These are phyloP conservation scores for Bursaphelenchus okinawaensis DNA, from an alignment of 2,888 invertebrate genomes.

Conservation along the genomic window DNA sequence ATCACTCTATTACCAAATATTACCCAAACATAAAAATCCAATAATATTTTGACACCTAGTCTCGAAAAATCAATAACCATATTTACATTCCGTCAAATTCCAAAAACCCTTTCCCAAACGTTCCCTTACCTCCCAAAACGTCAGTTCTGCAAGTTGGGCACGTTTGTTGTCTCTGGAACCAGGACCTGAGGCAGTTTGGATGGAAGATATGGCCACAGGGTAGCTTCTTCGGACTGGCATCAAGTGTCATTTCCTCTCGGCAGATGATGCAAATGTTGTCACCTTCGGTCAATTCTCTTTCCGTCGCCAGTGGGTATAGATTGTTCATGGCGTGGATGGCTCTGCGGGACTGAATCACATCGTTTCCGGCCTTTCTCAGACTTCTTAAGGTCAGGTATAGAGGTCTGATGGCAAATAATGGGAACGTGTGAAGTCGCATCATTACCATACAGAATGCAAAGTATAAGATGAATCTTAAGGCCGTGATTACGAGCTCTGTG, in stretches of 20 bases:
- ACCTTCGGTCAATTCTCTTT: constrained; percentile 58
- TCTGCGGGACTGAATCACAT: constrained; percentile 80
- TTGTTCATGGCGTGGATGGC: constrained; percentile 58
- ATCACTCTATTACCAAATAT: too few species aligned
- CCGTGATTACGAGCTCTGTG: constrained; percentile 84
- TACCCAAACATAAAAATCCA: too few species aligned
- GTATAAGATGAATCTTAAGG: constrained; percentile 73
- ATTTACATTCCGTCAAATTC: too few species aligned
- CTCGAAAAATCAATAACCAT: too few species aligned
- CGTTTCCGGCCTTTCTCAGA: constrained; percentile 89
- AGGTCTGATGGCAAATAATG: constrained; percentile 93
- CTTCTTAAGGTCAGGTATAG: constrained; percentile 96
- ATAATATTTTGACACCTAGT: too few species aligned
- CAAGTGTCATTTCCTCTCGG: constrained; percentile 74
- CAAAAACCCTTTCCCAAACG: too few species aligned
- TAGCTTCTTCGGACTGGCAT: constrained; percentile 73
- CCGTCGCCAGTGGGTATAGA: constrained; percentile 49
- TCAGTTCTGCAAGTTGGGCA: constrained; percentile 82
- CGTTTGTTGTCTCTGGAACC: constrained; percentile 99
- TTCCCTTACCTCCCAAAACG: constrained; percentile 29
- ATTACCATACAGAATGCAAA: constrained; percentile 87
- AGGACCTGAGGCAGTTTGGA: constrained; percentile 88
- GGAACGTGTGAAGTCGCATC: constrained; percentile 92
- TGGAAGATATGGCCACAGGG: constrained; percentile 99
- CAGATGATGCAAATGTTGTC: constrained; percentile 99